Base-by-base conservation (phyloP, 2,797 vertebrate genomes). In the Onychomys leucogaster region DNA sequence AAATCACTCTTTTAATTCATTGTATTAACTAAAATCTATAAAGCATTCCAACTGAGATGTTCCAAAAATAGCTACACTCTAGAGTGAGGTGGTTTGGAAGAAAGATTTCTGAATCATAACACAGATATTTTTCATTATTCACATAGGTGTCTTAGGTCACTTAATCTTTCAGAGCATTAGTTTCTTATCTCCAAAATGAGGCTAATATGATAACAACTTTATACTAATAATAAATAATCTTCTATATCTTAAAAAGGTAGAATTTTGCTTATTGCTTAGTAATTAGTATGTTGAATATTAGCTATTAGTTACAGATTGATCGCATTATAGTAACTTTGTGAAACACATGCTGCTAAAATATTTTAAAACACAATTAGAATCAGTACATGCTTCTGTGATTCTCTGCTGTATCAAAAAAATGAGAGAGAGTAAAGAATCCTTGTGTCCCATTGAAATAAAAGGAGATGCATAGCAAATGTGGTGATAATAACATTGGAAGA, bases 131-230 rank as follows among this genome's bases (percentile, higher is more conserved):
- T 96, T 84, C 93, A 88, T 87, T 59, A 57, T 61, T 43, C 55
- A 19, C 61, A 92, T 12, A 85, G 3, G 41, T 46, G 77, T 94
- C 94, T 88, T 89, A 61, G 43, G 9, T 37, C 46, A 4, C 52
- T 95, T 89, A 89, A 87, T 71, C 59, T 94, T 97, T 57, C n/a
- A 94, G 73, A 77, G 5, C 12, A 37, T 91, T 9, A 69, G 32
- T 85, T 77, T 71, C 21, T 91, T 14, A 81, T 46, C n/a, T 94
- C 7, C 78, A 75, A 91, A 89, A 84, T 57, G 23, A 19, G 49
- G 7, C 13, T 8, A 75, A 41, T 71, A 92, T 73, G 52, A 61
- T 49, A 75, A 34, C 6, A 80, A 34, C 10, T 16, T n/a, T 67
- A 23, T 65, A 41, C 27, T 84, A 93, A 23, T 17, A 85, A 27